Percentiles rank a stretch among this genome's conserved stretches.
phyloP scores from a whole-genome alignment of 2,888 invertebrate species.

The Ommatoiulus sabulosus region DNA sequence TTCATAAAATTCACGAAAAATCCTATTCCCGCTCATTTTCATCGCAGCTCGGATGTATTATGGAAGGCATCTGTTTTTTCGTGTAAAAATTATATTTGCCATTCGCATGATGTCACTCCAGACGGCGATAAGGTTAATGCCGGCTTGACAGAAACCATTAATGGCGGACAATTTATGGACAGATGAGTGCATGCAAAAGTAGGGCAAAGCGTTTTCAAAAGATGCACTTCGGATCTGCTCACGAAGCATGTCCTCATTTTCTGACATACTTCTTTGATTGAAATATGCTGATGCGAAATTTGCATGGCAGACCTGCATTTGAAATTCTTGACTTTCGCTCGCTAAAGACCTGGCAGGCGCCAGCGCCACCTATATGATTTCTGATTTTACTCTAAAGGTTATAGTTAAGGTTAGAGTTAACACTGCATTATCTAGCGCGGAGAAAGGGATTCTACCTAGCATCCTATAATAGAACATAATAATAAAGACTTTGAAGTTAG shows the following conservation, averaged over 20 bases:
- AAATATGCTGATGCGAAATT: constrained; percentile 29
- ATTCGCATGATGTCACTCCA: neutral
- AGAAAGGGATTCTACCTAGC: no score
- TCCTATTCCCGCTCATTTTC: neutral
- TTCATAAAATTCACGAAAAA: neutral
- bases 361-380: neutral
- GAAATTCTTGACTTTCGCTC: constrained; percentile 12
- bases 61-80: neutral
- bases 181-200: constrained; percentile 19
- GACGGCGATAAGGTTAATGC: constrained; percentile 3
- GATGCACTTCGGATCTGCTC: neutral
- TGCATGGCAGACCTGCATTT: neutral
- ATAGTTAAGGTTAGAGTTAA: no score
- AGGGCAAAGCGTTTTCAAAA: constrained; percentile 29
- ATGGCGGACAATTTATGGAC: neutral
- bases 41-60: neutral
- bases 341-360: neutral
- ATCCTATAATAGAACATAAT: no score
- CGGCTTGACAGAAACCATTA: neutral
- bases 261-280: neutral
- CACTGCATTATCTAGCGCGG: no score
- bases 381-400: no score
- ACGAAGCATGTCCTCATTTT: constrained; percentile 10
- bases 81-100: neutral
- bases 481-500: no score